Base-by-base conservation (phyloP, 2,888 invertebrate species). In the Drosophila monieri region DNA sequence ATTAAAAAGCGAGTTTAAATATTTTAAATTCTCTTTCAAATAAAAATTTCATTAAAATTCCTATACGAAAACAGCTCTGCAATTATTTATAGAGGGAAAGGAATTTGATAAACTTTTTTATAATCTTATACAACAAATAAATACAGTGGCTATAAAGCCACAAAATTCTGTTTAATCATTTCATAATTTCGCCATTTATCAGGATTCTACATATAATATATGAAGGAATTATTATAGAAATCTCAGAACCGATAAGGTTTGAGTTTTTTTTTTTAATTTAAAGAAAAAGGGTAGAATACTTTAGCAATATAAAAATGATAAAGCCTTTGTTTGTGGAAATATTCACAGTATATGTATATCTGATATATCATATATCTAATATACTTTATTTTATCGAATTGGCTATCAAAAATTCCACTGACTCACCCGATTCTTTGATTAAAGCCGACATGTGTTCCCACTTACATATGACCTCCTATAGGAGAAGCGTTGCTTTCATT, bases 401-500 rank as follows among this genome's bases (percentile, higher is more conserved):
- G 12, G 12, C 35, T 8, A 14, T 32, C 5, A 5, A 15, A 15
- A 39, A 39, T 39, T 39, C 52, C 27, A 39, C 51, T 80, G 74
- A 60, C 70, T 68, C 76, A 64, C 52, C 48, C 21, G 51, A 46
- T 47, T 46, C 35, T 58, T 69, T 54, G 68, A 60, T 68, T 60
- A 69, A 41, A 43, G 27, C 52, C 32, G 67, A 59, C 68, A 68
- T 67, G 43, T 68, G 53, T 21, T 30, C n/a, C 10, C 43, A 30
- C 9, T 3, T 32, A 21, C 43, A 10, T 49, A 39, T 46, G 54
- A 71, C 65, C 65, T 30, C 37, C 49, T 27, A 49, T 25, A 49
- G 41, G 27, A 35, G 46, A 62, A 74, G 58, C 49, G 54, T 54
- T 75, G 73, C 47, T 59, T 32, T 27, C 53, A 58, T 78, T 85